Conservation (phyloP, 2,888 invertebrate species). For the Aplocera efformata region DNA sequence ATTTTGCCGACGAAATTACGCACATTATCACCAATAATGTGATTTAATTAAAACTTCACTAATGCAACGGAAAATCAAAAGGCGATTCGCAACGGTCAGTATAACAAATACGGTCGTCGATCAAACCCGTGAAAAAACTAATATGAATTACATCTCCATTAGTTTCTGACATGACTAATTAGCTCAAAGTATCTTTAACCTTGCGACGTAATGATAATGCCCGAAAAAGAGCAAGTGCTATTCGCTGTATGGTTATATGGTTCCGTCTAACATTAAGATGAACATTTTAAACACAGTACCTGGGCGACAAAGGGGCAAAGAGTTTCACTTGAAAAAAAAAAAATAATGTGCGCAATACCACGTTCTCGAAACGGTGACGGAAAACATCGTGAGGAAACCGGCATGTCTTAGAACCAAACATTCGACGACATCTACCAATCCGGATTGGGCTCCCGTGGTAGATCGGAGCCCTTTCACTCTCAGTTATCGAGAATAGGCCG, state of each 20-base stretch:
- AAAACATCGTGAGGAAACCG: too few species aligned
- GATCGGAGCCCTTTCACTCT: too few species aligned
- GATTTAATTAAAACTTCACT: slow-evolving; percentile 13
- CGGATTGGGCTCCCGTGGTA: too few species aligned
- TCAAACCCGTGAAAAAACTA: slow-evolving; percentile 40
- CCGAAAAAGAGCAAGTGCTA: slow-evolving; percentile 23
- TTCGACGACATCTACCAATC: too few species aligned
- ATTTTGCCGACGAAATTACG: too few species aligned
- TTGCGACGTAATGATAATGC: slow-evolving; percentile 44
- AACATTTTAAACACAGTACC: neutral
- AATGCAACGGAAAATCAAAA: slow-evolving; percentile 15
- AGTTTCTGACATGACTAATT: slow-evolving; percentile 66
- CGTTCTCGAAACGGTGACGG: too few species aligned
- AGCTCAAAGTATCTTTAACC: slow-evolving; percentile 53
- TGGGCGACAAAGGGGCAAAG: too few species aligned
- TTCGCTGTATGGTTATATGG: slow-evolving; percentile 2
- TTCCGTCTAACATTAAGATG: slow-evolving; percentile 9
- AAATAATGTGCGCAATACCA: too few species aligned
- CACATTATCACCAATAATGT: neutral
- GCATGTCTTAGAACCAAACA: too few species aligned
- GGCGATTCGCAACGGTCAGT: slow-evolving; percentile 16
- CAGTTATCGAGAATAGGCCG: too few species aligned
- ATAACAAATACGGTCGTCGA: slow-evolving; percentile 36
- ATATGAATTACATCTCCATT: slow-evolving; percentile 63
- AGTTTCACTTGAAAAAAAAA: too few species aligned